Base-by-base conservation (phyloP, 2,113 vertebrate genomes). In the Azemiops feae region DNA sequence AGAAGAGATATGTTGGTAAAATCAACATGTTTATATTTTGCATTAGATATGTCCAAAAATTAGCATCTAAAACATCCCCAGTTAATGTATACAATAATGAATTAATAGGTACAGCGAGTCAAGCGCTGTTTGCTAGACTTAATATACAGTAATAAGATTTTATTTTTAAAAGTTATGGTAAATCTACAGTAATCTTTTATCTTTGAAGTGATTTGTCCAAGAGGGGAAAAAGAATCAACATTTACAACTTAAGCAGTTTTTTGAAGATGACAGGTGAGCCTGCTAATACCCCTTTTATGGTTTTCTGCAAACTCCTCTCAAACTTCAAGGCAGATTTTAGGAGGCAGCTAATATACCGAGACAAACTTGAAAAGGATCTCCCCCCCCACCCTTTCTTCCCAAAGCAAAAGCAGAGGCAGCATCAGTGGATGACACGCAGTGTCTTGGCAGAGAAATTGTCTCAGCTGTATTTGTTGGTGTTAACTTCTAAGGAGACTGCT, bases 401-500 rank as follows among this genome's bases (percentile, higher is more conserved):
- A 34, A 85, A 87, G 89, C 7, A 81, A n/a, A 58, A 94, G 85
- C 1, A 5, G 25, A 91, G 18, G 5, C 54, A 92, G 60, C 60
- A 47, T 85, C 89, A 27, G 1, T 47, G 47, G 57, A 22, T 69
- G 60, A 54, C 91, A 30, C 69, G 58, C 3, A 86, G 30, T 20
- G 50, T 34, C 2, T 74, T 89, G 85, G 52, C 85, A 88, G 88
- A 43, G 89, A 30, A 74, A 87, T 3, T 60, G 85, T 60, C 90
- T 88, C 64, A 89, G 52, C 10, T 30, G 88, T 54, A 47, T 53
- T 88, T 52, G 53, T 57, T 94, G 87, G 87, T 90, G 50, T 30
- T 89, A 74, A 92, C 91, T 93, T 47, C 89, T 93, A 52, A 92
- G 39, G 18, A 18, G 92, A 86, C 92, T n/a, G n/a, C 39, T 88